Evolutionary conservation across 2,113 vertebrate genomes (phyloP).

Genomic region (Hippopotamus amphibius): DNA sequence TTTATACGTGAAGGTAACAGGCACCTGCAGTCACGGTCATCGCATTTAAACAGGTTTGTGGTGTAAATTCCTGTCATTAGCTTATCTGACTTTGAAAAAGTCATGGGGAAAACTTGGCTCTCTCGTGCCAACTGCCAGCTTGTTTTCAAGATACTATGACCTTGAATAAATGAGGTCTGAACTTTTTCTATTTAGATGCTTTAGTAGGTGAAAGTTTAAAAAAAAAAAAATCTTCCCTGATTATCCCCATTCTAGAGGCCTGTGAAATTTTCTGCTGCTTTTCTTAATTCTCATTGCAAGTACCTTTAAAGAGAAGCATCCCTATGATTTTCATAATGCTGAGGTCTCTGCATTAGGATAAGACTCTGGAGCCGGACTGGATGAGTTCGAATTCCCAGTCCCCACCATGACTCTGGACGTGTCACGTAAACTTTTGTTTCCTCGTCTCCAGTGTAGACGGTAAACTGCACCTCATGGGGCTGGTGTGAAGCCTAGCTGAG

Average conservation of each 20-base stretch:
- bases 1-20: background rate
- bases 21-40: background rate
- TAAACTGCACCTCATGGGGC: background rate
- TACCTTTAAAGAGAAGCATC: background rate
- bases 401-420: rapidly evolving
- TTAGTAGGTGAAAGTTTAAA: background rate
- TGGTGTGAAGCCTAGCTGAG: background rate
- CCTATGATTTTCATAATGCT: rapidly evolving
- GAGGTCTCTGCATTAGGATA: background rate
- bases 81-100: slow-evolving; percentile 83
- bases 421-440: background rate
- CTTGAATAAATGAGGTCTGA: slow-evolving; percentile 58
- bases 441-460: background rate
- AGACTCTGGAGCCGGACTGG: background rate
- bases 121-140: slow-evolving; percentile 54
- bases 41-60: slow-evolving; percentile 42
- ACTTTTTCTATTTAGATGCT: background rate
- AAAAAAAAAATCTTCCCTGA: background rate
- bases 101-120: slow-evolving; percentile 69
- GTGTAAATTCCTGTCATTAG: slow-evolving; percentile 41
- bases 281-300: background rate
- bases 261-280: background rate
- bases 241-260: background rate
- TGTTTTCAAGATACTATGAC: slow-evolving; percentile 78
- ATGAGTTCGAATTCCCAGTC: background rate